These are phyloP conservation scores for Tokudaia tokunoshimensis DNA, from an alignment of 2,797 vertebrate species.

Conservation along the genomic window DNA sequence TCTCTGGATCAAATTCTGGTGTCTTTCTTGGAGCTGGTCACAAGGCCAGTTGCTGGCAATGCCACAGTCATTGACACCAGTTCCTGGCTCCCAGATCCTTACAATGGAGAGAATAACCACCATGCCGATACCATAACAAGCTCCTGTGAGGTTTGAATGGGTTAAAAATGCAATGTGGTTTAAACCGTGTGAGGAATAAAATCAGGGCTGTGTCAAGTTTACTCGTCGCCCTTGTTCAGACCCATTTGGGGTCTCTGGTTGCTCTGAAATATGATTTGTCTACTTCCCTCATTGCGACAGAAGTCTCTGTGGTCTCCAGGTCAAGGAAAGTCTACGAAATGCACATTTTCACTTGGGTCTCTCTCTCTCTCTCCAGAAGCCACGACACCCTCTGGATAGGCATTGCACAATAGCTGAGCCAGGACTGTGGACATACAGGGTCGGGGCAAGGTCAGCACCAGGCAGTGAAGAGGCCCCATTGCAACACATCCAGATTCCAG, in stretches of 20 bases:
- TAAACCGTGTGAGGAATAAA: background rate
- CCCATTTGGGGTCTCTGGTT: background rate
- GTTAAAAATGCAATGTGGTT: background rate
- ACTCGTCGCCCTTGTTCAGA: background rate
- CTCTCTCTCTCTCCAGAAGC: background rate
- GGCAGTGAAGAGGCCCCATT: background rate
- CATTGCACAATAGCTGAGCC: background rate
- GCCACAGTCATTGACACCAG: background rate
- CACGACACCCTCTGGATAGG: background rate
- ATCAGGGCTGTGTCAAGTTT: background rate
- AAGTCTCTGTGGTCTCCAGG: background rate
- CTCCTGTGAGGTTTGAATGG: background rate
- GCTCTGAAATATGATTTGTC: background rate
- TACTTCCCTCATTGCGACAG: background rate
- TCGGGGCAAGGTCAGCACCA: background rate
- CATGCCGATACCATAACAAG: background rate
- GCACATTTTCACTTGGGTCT: background rate
- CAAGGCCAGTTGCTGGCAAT: background rate
- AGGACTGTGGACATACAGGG: background rate
- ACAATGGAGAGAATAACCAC: background rate
- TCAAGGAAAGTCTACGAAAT: background rate
- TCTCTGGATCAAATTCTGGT: background rate
- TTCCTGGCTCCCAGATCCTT: background rate
- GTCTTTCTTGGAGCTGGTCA: background rate
- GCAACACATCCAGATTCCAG: background rate